Conservation (phyloP, 2,113 vertebrate species). For the Bostrychus sinensis region DNA sequence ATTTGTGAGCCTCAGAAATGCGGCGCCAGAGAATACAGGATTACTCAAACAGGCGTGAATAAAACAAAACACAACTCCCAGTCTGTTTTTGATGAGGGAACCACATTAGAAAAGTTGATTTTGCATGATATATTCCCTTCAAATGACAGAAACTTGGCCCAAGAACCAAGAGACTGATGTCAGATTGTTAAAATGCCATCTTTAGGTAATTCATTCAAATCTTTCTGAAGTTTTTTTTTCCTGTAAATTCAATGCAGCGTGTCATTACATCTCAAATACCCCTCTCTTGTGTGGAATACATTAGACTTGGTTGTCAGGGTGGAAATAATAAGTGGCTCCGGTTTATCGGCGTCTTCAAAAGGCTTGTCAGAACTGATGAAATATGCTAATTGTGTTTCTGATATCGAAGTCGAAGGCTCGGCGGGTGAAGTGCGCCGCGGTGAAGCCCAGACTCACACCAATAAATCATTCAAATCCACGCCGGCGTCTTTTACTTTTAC, state of each 20-base stretch:
- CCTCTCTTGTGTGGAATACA: conserved; percentile 58
- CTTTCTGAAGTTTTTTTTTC: conserved; percentile 17
- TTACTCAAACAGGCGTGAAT: no score
- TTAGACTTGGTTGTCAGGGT: conserved; percentile 57
- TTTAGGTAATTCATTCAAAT: conserved; percentile 22
- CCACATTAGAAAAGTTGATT: no score
- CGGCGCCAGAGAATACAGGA: no score
- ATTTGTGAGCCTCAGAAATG: no score
- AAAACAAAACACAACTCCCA: no score
- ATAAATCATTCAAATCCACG: conserved; percentile 32
- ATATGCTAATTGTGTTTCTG: conserved; percentile 70
- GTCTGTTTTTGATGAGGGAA: no score
- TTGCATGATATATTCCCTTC: no score
- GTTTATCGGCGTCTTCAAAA: conserved; percentile 62
- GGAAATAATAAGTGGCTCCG: conserved; percentile 66
- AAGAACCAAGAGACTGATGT: not conserved
- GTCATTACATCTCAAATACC: conserved; percentile 54
- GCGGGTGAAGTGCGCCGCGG: conserved; percentile 20
- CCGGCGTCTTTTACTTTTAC: conserved; percentile 18
- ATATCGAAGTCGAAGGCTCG: conserved; percentile 48
- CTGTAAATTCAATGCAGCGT: conserved; percentile 28
- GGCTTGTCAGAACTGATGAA: conserved; percentile 64
- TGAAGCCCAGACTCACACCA: conserved; percentile 25
- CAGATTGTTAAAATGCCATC: conserved; percentile 25
- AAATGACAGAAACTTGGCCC: not conserved